A percentile compares a stretch with the other conserved stretches of the same genome.
phyloP scores from a whole-genome alignment of 2,888 invertebrate genomes.

The Adelphocoris suturalis region DNA sequence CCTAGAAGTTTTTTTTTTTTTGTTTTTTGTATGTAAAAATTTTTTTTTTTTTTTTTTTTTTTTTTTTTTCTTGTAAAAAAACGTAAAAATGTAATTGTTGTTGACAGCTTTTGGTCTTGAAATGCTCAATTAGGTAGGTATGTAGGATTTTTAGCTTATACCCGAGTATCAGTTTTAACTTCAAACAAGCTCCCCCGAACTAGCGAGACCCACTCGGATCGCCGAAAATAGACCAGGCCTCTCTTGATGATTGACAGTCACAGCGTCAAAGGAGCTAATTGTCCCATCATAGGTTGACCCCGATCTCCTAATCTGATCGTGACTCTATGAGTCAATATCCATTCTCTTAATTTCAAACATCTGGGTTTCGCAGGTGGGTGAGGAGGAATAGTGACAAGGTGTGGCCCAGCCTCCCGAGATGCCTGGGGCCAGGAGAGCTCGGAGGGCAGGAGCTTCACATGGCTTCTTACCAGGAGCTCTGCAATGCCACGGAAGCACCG shows the following conservation, averaged over 20 bases:
- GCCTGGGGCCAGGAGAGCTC: constrained; percentile 86
- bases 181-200: neutral
- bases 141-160: no score
- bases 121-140: no score
- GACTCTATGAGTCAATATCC: constrained; percentile 44
- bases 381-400: constrained; percentile 84
- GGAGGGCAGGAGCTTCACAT: constrained; percentile 85
- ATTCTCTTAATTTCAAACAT: constrained; percentile 10
- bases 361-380: constrained; percentile 82
- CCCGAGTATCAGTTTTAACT: neutral
- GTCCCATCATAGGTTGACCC: constrained; percentile 51
- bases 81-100: no score
- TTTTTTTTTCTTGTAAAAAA: no score
- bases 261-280: constrained; percentile 43
- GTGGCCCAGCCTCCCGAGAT: constrained; percentile 86
- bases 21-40: no score
- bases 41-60: no score
- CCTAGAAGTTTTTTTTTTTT: no score
- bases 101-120: no score
- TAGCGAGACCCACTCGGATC: constrained; percentile 7
- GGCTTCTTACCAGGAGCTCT: constrained; percentile 86
- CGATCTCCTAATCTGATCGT: constrained; percentile 29
- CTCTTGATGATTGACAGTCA: constrained; percentile 40
- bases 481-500: constrained; percentile 78
- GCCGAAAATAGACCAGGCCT: neutral